Evolutionary conservation across 1,140 invertebrate species (phyloP).

Genomic region (Chironomus tepperi): DNA sequence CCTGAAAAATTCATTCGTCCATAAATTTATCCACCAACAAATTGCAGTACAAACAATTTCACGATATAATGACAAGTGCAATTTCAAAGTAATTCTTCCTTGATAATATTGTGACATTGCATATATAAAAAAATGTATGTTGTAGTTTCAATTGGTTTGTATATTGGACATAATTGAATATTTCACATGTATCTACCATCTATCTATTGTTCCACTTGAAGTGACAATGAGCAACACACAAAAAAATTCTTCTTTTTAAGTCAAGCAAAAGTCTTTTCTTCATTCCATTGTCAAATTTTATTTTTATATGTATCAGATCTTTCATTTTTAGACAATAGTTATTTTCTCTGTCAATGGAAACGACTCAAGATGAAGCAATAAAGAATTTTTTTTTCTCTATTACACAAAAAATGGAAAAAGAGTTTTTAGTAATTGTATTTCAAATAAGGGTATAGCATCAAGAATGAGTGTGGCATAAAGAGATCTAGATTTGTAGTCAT

Average conservation of each 20-base stretch:
- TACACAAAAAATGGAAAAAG: background rate
- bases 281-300: background rate
- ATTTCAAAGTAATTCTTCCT: too few relatives aligned
- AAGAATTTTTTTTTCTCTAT: background rate
- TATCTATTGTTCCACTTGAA: slow-evolving; percentile 3
- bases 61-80: too few relatives aligned
- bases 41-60: too few relatives aligned
- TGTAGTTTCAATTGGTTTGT: too few relatives aligned
- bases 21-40: too few relatives aligned
- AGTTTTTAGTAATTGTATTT: slow-evolving; percentile 18
- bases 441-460: background rate
- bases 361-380: background rate
- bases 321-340: background rate
- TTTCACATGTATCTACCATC: background rate
- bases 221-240: background rate
- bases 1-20: too few relatives aligned
- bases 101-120: too few relatives aligned
- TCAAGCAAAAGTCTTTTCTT: too few relatives aligned
- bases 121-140: too few relatives aligned
- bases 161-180: slow-evolving; percentile 16
- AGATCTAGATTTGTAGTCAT: too few relatives aligned
- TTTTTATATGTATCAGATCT: background rate
- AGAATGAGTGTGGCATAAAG: background rate
- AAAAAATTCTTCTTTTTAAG: too few relatives aligned
- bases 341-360: too few relatives aligned